Conservation (phyloP, 2,888 invertebrate species). For the Clostera curtula region DNA sequence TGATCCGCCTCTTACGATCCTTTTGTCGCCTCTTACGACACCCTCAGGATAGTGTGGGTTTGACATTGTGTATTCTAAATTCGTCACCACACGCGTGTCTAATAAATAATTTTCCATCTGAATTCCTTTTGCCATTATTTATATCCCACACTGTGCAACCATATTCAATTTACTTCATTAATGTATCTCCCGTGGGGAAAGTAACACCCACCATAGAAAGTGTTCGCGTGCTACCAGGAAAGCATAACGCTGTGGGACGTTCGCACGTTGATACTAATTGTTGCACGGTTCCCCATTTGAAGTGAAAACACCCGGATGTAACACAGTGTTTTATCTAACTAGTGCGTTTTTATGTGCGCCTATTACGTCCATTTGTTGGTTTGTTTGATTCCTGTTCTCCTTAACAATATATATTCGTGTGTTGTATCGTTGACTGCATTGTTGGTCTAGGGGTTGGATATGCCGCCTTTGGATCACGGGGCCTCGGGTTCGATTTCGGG, state of each 20-base stretch:
- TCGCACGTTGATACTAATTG: conserved; percentile 56
- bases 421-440: not conserved
- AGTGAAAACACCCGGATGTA: conserved; percentile 65
- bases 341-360: conserved; percentile 34
- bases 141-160: not conserved
- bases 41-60: no score
- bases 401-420: conserved; percentile 1
- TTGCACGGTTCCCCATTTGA: conserved; percentile 38
- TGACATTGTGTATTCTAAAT: no score
- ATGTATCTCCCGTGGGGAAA: conserved; percentile 14
- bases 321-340: conserved; percentile 51
- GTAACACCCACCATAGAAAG: conserved; percentile 37
- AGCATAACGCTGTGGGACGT: conserved; percentile 39
- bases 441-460: no score
- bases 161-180: conserved; percentile 1
- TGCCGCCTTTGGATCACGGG: no score
- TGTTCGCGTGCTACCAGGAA: conserved; percentile 46
- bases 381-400: conserved; percentile 25
- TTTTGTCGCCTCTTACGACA: no score
- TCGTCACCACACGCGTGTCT: no score
- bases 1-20: no score
- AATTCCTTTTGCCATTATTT: no score
- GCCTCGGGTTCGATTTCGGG: no score
- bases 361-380: conserved; percentile 24
- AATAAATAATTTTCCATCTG: no score